These are phyloP conservation scores for Ichneumoninae sp. DNA, from an alignment of 2,888 invertebrate genomes.

Conservation along the genomic window DNA sequence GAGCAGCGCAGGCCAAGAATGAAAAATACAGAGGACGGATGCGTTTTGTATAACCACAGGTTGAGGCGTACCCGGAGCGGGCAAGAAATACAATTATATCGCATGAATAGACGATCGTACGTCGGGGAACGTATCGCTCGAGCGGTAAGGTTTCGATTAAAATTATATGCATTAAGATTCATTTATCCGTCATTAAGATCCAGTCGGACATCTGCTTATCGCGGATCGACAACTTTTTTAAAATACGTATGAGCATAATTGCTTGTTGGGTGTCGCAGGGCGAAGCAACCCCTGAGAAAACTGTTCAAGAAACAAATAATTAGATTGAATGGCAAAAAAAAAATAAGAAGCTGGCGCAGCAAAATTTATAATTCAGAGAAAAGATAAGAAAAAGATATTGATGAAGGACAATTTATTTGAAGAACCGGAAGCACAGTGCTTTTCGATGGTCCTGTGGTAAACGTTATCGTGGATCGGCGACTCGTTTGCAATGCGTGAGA, in stretches of 20 bases:
- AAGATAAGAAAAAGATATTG: too few relatives aligned
- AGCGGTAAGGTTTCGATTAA: constrained; percentile 21
- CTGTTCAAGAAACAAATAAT: background rate
- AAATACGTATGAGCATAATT: too few relatives aligned
- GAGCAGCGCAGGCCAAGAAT: background rate
- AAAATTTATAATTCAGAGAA: too few relatives aligned
- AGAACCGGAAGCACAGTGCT: background rate
- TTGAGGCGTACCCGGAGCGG: background rate
- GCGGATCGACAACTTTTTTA: background rate
- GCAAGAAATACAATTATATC: constrained; percentile 12
- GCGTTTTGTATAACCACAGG: constrained; percentile 1
- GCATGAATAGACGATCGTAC: background rate
- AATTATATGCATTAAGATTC: constrained; percentile 40
- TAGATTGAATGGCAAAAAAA: constrained; percentile 18
- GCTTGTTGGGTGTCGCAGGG: too few relatives aligned
- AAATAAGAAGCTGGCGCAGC: background rate
- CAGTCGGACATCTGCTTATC: background rate
- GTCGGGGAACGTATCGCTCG: background rate
- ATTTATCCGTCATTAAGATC: constrained; percentile 11
- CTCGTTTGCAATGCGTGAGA: too few relatives aligned
- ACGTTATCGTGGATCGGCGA: too few relatives aligned
- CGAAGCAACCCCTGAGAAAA: too few relatives aligned
- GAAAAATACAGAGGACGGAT: background rate
- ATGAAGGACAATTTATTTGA: background rate
- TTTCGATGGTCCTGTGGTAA: background rate